phyloP scores from a whole-genome alignment of 1,140 invertebrate species.

The Ericerus pela region DNA sequence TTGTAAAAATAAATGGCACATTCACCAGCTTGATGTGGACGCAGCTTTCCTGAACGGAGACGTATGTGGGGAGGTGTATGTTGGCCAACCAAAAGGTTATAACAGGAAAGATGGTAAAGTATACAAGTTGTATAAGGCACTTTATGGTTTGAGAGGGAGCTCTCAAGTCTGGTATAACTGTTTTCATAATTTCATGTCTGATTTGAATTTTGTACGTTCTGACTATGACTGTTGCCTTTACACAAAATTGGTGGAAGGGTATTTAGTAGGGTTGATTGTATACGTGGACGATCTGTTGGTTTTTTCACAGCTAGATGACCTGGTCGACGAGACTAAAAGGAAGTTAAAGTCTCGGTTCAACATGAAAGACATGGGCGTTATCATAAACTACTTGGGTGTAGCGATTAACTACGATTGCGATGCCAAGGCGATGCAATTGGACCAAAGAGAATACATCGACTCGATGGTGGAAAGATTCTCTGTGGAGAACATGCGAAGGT shows the following conservation, averaged over 20 bases:
- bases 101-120: too few relatives aligned
- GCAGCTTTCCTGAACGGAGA: conserved; percentile 22
- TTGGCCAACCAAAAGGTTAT: too few relatives aligned
- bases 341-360: neutral
- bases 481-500: neutral
- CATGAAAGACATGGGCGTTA: neutral
- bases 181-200: conserved; percentile 1
- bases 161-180: conserved; percentile 25
- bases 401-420: neutral
- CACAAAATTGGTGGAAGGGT: neutral
- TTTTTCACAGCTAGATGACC: neutral
- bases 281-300: neutral
- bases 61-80: conserved; percentile 20
- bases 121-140: conserved; percentile 28
- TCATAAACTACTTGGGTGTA: neutral
- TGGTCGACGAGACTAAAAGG: neutral
- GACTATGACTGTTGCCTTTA: neutral
- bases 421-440: neutral
- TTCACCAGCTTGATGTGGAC: conserved; percentile 27
- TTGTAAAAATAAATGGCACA: conserved; percentile 17
- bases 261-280: too few relatives aligned
- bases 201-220: conserved; percentile 5
- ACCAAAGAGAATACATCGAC: neutral
- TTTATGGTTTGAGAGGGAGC: conserved; percentile 33
- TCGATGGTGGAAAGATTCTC: neutral